Conservation (phyloP, 2,113 vertebrate species). For the Gymnogyps californianus region DNA sequence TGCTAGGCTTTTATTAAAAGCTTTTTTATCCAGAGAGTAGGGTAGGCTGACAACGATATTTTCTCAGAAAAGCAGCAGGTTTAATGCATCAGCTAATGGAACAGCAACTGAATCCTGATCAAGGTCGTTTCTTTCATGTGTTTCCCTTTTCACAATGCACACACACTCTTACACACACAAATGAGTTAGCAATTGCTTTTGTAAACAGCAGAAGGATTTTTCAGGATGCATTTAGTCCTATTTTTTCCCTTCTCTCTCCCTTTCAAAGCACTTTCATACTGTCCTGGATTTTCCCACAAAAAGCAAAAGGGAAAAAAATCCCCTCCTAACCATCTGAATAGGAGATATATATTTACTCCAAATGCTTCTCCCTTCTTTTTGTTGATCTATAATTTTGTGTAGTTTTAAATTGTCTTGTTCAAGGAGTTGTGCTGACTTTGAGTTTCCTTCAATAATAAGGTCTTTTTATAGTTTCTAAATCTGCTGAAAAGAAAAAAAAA, state of each 20-base stretch:
- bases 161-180: background rate
- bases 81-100: background rate
- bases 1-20: background rate
- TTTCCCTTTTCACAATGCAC: background rate
- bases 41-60: background rate
- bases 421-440: slow-evolving; percentile 8
- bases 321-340: background rate
- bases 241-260: background rate
- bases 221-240: background rate
- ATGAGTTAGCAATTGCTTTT: background rate
- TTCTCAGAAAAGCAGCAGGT: background rate
- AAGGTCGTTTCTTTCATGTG: background rate
- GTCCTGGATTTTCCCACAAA: background rate
- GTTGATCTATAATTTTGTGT: slow-evolving; percentile 16
- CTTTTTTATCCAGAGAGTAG: background rate
- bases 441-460: slow-evolving; percentile 9
- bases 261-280: background rate
- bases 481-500: background rate
- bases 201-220: background rate
- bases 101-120: background rate
- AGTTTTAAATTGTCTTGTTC: slow-evolving; percentile 2
- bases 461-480: slow-evolving; percentile 18
- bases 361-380: background rate
- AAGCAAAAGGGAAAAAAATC: background rate
- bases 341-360: background rate